Percentiles rank a stretch among this genome's conserved stretches.
Conservation (phyloP, 2,797 vertebrate species). For the Etheostoma perlongum region DNA sequence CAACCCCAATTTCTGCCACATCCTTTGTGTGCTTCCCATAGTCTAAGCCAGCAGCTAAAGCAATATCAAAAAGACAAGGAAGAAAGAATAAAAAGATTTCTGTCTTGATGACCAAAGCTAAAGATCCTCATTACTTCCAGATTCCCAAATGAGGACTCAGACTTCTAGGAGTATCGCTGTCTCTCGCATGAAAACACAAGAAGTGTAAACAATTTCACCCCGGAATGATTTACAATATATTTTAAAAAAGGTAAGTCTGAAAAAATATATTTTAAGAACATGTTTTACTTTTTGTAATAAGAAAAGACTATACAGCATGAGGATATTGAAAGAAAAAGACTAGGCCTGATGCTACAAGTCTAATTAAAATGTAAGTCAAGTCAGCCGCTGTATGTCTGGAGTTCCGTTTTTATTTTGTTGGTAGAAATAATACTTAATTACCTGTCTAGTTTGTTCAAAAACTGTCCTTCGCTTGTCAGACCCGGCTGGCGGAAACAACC, state of each 20-base stretch:
- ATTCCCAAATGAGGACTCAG: background rate
- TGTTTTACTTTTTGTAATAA: background rate
- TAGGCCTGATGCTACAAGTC: background rate
- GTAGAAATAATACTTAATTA: slow-evolving; percentile 53
- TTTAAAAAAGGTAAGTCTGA: background rate
- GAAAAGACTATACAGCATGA: background rate
- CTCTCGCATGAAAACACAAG: background rate
- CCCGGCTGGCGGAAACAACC: too few relatives aligned
- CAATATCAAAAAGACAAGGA: background rate
- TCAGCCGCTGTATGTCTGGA: slow-evolving; percentile 40
- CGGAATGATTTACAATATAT: background rate
- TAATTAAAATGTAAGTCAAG: slow-evolving; percentile 40
- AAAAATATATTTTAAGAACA: background rate
- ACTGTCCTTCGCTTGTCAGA: slow-evolving; percentile 45
- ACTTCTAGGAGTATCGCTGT: background rate
- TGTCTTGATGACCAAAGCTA: background rate
- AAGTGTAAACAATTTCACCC: slow-evolving; percentile 2
- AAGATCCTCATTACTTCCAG: slow-evolving; percentile 3
- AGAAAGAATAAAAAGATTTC: background rate
- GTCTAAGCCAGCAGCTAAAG: background rate
- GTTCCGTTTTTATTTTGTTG: slow-evolving; percentile 34
- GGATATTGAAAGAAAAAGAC: slow-evolving; percentile 19
- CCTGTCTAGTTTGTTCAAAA: slow-evolving; percentile 54
- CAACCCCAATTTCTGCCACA: background rate
- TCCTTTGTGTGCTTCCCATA: background rate